Conservation (phyloP, 92 coral and sea anemone species). For the Phymanthus crucifer region DNA sequence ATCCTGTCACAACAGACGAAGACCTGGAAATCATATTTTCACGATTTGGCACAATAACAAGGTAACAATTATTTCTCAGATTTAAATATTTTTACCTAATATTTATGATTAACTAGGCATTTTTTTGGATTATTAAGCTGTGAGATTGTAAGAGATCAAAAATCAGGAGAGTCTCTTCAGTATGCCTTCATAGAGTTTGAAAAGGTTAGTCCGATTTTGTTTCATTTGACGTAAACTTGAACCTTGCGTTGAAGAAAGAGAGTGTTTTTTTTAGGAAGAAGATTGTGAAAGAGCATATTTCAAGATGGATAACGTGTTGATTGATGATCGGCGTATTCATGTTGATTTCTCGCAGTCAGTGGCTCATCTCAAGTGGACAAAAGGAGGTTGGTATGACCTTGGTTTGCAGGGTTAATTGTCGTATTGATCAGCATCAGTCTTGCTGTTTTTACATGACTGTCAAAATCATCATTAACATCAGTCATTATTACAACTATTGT, state of each 20-base stretch:
- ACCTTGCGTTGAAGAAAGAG: not conserved
- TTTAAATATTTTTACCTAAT: not conserved
- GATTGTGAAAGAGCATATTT: conserved; percentile 98
- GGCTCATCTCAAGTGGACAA: conserved; percentile 70
- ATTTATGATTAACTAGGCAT: not conserved
- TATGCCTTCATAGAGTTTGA: conserved; percentile 99
- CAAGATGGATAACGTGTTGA: conserved; percentile 97
- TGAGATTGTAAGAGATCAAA: conserved; percentile 90
- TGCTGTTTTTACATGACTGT: no score
- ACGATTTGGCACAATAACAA: conserved; percentile 87
- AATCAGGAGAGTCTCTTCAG: conserved; percentile 87
- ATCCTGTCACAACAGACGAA: conserved; percentile 94
- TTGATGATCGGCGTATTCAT: conserved; percentile 96
- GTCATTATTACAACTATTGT: no score
- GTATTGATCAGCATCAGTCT: not conserved
- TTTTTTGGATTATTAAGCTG: conserved; percentile 62
- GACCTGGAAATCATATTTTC: conserved; percentile 94
- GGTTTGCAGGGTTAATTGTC: not conserved
- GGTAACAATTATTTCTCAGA: conserved; percentile 25
- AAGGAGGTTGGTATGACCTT: conserved; percentile 57
- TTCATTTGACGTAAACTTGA: no score
- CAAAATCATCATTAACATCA: no score
- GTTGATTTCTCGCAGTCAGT: conserved; percentile 98
- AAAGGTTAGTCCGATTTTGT: conserved; percentile 58
- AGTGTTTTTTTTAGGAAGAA: conserved; percentile 60